phyloP scores from a whole-genome alignment of 2,797 vertebrate species.

The Meda fulgida region DNA sequence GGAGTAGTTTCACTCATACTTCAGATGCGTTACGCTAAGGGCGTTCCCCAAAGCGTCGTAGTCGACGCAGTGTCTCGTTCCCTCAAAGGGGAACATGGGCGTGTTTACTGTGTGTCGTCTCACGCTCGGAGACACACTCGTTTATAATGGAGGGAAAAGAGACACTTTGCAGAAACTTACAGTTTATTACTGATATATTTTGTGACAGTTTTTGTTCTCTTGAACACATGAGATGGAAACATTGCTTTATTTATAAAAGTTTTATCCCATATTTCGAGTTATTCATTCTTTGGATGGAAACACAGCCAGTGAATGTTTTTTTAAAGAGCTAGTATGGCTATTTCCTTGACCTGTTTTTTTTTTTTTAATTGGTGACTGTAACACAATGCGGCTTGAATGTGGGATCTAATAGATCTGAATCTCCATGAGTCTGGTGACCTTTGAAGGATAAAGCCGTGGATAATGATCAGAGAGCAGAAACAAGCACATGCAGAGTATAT shows the following conservation, averaged over 20 bases:
- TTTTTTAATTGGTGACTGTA: not conserved
- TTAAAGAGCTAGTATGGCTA: not conserved
- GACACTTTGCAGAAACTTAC: no score
- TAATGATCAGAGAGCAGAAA: not conserved
- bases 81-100: not conserved
- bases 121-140: not conserved
- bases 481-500: not conserved
- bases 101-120: not conserved
- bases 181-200: no score
- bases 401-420: slow-evolving; percentile 16
- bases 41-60: no score
- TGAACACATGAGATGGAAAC: no score
- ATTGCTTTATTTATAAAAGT: no score
- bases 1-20: no score
- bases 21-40: no score
- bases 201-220: no score
- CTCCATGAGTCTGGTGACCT: slow-evolving; percentile 10
- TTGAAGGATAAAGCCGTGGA: not conserved
- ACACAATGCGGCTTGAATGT: slow-evolving; percentile 37
- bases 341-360: slow-evolving; percentile 16
- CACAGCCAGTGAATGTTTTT: no score
- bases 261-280: no score
- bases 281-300: no score
- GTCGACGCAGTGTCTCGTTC: no score
- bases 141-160: not conserved